phyloP scores from a whole-genome alignment of 2,113 vertebrate genomes.

The Meleagris gallopavo region DNA sequence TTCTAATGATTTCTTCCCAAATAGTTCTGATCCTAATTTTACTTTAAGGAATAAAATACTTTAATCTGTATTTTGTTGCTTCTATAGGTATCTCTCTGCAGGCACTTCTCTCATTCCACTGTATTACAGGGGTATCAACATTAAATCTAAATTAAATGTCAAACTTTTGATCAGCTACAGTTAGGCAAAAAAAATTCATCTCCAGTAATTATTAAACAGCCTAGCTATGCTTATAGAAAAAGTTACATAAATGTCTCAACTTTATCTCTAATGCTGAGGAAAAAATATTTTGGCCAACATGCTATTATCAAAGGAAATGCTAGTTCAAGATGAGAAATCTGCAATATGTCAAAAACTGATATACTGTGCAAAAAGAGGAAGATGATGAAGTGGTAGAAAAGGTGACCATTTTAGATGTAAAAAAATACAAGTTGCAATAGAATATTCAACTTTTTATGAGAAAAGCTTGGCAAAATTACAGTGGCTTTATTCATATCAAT shows the following conservation, averaged over 20 bases:
- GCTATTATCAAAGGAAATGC: background rate
- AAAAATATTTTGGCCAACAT: background rate
- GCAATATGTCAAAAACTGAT: background rate
- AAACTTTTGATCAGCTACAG: background rate
- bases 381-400: background rate
- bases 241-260: background rate
- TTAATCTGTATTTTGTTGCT: background rate
- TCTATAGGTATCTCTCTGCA: background rate
- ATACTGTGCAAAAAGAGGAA: background rate
- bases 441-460: background rate
- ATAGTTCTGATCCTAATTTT: background rate
- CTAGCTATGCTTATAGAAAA: background rate
- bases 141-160: background rate
- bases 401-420: background rate
- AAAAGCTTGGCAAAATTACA: background rate
- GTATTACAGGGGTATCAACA: background rate
- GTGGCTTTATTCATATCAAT: background rate
- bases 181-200: background rate
- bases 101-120: background rate
- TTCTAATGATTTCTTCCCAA: background rate
- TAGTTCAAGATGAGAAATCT: background rate
- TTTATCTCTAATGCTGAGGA: background rate
- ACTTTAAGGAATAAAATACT: background rate
- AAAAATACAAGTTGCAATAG: background rate
- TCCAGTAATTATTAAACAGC: background rate